Base-by-base conservation (phyloP, 2,888 invertebrate genomes). In the Rhingia campestris region DNA sequence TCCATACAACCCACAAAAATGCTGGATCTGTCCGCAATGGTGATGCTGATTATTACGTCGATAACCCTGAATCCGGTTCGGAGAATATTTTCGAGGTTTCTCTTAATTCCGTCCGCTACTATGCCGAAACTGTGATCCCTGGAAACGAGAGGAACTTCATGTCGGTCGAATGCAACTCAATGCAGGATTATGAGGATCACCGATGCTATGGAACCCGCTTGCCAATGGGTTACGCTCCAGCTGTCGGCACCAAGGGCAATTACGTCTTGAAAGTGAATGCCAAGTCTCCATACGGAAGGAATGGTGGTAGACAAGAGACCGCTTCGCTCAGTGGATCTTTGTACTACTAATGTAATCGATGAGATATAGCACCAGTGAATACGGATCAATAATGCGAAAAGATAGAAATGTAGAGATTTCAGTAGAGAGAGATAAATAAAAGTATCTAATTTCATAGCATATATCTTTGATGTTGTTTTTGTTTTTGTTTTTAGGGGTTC, bases 21-120 rank as follows among this genome's bases (percentile, higher is more conserved):
- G 88, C 89, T 87, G 90, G 64, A 49, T 56, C 80, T 12, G 64
- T 69, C 10, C 53, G 63, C 59, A 80, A 84, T 39, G 91, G 89
- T 39, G 88, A 91, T 86, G 90, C 87, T 79, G 91, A 91, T 64
- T 91, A 91, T 88, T 91, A 89, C 64, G 91, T 91, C 30, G 90
- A 90, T 67, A 91, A 90, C 6, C 89, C 87, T 0, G 69, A 76
- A 2, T 79, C 90, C 76, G 91, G 90, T 6, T 87, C 89, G 6
- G 86, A 88, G 4, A 89, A 90, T 56, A 88, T 91, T 63, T 69
- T 91, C 3, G 89, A 90, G 67, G 89, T 91, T 10, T 81, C 89
- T 30, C 87, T 89, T 86, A 89, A 88, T 14, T 89, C 91, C 54
- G 87, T 89, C 30, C 88, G 89, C 67, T 91, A 89, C 87, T 91